Evolutionary conservation across 2,797 vertebrate species (phyloP).

Genomic region (Neosalanx taihuensis): DNA sequence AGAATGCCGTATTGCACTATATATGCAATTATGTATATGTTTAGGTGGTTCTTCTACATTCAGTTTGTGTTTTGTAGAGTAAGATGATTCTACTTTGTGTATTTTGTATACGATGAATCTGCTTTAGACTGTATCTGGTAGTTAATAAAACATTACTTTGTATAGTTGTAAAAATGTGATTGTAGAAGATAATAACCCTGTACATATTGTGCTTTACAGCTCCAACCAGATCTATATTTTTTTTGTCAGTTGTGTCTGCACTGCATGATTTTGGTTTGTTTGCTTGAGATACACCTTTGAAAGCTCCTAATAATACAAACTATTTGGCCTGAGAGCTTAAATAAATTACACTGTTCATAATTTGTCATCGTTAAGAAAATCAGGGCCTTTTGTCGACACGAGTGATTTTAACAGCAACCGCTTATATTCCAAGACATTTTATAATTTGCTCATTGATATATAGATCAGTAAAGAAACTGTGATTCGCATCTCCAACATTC

Average conservation of each 20-base stretch:
- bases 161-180: background rate
- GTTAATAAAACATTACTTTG: background rate
- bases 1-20: background rate
- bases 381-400: background rate
- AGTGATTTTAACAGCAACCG: background rate
- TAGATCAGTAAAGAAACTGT: background rate
- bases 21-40: conserved; percentile 1
- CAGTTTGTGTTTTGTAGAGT: background rate
- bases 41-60: background rate
- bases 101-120: background rate
- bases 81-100: background rate
- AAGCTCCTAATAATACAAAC: background rate
- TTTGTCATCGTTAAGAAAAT: background rate
- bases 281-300: background rate
- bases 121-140: background rate
- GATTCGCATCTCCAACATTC: background rate
- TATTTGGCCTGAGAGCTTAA: background rate
- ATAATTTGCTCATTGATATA: background rate
- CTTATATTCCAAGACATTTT: background rate
- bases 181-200: background rate
- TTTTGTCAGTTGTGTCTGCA: background rate
- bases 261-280: background rate
- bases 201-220: background rate
- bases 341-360: background rate
- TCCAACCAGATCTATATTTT: background rate